phyloP scores from a whole-genome alignment of 2,113 vertebrate species.

The Narcine bancroftii region DNA sequence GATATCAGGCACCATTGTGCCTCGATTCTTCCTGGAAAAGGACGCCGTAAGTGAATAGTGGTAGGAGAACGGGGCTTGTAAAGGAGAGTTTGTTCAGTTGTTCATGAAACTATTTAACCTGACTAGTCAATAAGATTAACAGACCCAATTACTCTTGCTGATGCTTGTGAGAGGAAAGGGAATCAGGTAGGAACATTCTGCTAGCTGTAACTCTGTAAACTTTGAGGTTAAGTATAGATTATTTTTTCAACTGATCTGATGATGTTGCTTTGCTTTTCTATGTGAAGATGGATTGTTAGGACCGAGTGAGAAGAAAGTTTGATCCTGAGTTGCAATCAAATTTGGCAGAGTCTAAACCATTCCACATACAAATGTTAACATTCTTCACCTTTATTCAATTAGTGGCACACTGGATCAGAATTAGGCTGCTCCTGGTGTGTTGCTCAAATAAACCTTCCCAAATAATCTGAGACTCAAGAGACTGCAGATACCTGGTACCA shows the following conservation, averaged over 20 bases:
- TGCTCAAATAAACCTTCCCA: no score
- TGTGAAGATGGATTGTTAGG: background rate
- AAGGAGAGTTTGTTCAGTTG: background rate
- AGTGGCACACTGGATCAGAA: no score
- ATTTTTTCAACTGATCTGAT: background rate
- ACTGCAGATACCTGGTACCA: no score
- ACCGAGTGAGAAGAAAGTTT: background rate
- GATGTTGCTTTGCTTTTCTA: background rate
- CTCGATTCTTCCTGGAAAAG: slow-evolving; percentile 83
- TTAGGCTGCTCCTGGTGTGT: no score
- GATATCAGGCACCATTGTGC: slow-evolving; percentile 97
- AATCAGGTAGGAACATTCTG: background rate
- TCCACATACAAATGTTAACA: no score
- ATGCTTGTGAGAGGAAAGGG: background rate
- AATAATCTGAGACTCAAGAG: no score
- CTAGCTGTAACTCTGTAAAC: background rate
- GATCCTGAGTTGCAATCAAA: no score
- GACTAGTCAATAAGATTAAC: background rate
- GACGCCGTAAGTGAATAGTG: slow-evolving; percentile 74
- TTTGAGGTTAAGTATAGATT: background rate
- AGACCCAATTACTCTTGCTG: background rate
- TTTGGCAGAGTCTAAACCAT: no score
- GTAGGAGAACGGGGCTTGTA: background rate
- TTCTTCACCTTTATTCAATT: no score
- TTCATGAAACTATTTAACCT: background rate